These are phyloP conservation scores for Bombus huntii DNA, from an alignment of 1,140 invertebrate species.

Conservation along the genomic window DNA sequence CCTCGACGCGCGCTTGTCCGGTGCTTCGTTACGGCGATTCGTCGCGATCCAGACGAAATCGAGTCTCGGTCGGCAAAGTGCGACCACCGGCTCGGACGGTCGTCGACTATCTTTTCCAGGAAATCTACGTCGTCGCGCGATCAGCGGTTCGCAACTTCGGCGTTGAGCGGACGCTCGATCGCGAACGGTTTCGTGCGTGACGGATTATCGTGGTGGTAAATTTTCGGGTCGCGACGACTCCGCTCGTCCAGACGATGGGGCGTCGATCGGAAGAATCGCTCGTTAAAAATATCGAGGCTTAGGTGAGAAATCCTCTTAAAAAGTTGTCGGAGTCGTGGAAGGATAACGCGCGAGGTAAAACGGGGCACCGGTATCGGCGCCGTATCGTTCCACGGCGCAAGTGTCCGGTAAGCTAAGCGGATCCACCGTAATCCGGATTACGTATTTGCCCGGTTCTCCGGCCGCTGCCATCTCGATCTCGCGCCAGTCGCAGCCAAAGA, in stretches of 20 bases:
- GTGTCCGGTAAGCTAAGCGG: constrained; percentile 81
- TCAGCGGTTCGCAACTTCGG: too few relatives aligned
- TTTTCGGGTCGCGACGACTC: background rate
- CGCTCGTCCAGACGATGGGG: background rate
- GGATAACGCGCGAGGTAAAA: constrained; percentile 40
- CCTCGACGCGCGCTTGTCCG: background rate
- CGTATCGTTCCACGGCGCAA: constrained; percentile 78
- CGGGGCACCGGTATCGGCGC: constrained; percentile 68
- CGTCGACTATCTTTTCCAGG: too few relatives aligned
- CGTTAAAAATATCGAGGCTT: constrained; percentile 70
- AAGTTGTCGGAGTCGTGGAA: constrained; percentile 56
- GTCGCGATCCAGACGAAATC: background rate
- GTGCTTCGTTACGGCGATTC: background rate
- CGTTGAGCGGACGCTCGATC: background rate
- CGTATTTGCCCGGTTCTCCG: constrained; percentile 77
- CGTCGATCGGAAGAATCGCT: constrained; percentile 46
- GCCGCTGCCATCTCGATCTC: constrained; percentile 79
- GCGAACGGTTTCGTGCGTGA: background rate
- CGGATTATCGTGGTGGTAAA: constrained; percentile 7
- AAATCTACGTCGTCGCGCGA: too few relatives aligned
- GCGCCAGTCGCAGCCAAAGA: constrained; percentile 71
- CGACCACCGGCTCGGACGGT: too few relatives aligned
- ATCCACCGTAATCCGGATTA: constrained; percentile 83
- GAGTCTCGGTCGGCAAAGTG: too few relatives aligned
- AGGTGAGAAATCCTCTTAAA: constrained; percentile 67